Conservation (phyloP, 1,140 invertebrate genomes). For the Nymphalis io region DNA sequence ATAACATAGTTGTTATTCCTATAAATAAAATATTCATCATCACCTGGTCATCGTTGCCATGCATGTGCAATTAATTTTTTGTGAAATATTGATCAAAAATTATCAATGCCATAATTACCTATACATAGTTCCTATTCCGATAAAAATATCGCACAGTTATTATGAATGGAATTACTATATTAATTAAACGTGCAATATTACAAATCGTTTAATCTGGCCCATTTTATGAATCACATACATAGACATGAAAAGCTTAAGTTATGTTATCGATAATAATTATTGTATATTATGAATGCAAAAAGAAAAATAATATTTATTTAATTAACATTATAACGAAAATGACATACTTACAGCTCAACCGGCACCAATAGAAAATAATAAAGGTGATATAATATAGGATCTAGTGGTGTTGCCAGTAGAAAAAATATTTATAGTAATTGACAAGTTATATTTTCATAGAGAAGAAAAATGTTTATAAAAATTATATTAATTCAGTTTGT, state of each 20-base stretch:
- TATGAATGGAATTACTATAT: neutral
- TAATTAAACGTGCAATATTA: neutral
- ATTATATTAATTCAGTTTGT: constrained; percentile 22
- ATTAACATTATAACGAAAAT: neutral
- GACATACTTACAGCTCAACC: constrained; percentile 21
- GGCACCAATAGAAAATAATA: constrained; percentile 25
- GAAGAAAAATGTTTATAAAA: constrained; percentile 34
- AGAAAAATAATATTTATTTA: neutral
- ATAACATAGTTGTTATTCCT: constrained; percentile 7
- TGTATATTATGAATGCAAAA: too few relatives aligned
- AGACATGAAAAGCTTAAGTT: too few relatives aligned
- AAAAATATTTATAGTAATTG: constrained; percentile 27
- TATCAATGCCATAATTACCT: neutral
- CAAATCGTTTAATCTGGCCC: neutral
- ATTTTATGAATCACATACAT: neutral
- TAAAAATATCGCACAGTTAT: neutral
- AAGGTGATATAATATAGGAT: constrained; percentile 24
- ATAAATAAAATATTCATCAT: neutral
- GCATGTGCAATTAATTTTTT: neutral
- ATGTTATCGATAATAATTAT: too few relatives aligned
- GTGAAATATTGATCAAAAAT: neutral
- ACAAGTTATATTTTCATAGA: constrained; percentile 35
- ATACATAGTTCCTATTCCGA: constrained; percentile 16
- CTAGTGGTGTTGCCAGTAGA: constrained; percentile 31
- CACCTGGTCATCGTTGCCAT: too few relatives aligned